phyloP scores from a whole-genome alignment of 1,140 invertebrate genomes.

The Drosophila pallidifrons region DNA sequence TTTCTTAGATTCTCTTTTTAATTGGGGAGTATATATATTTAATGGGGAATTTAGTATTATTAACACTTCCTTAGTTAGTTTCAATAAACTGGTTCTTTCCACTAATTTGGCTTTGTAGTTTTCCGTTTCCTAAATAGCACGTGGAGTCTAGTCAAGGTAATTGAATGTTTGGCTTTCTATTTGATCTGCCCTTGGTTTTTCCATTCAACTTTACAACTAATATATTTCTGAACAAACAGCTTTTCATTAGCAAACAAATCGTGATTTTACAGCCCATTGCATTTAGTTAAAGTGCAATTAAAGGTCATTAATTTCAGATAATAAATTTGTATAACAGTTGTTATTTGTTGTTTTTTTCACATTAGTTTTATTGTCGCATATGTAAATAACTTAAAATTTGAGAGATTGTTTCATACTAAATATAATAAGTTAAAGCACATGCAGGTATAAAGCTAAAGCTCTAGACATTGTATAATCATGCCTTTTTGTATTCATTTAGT shows the following conservation, averaged over 20 bases:
- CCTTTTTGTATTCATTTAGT: not conserved
- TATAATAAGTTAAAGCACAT: constrained; percentile 16
- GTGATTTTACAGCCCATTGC: constrained; percentile 19
- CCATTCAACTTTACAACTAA: constrained; percentile 3
- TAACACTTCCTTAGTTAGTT: constrained; percentile 16
- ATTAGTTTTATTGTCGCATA: constrained; percentile 41
- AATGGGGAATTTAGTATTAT: not conserved
- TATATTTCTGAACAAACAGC: not conserved
- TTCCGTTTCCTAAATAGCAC: constrained; percentile 32
- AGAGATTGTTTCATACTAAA: constrained; percentile 8
- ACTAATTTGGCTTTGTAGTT: constrained; percentile 36
- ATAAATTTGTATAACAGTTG: not conserved
- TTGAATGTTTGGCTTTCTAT: constrained; percentile 36
- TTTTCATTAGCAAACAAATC: not conserved
- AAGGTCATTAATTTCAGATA: not conserved
- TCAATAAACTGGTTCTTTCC: constrained; percentile 31
- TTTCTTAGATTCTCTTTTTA: not conserved
- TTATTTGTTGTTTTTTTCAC: constrained; percentile 17
- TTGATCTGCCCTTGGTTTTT: constrained; percentile 26
- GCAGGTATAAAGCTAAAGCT: constrained; percentile 36
- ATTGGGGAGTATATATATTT: not conserved
- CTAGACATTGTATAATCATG: constrained; percentile 11
- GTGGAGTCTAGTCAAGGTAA: constrained; percentile 41
- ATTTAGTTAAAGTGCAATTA: constrained; percentile 26
- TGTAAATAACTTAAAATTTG: constrained; percentile 30